A percentile compares a stretch with the other conserved stretches of the same genome.
Conservation (phyloP, 2,797 vertebrate genomes). For the Sebastes itinus region DNA sequence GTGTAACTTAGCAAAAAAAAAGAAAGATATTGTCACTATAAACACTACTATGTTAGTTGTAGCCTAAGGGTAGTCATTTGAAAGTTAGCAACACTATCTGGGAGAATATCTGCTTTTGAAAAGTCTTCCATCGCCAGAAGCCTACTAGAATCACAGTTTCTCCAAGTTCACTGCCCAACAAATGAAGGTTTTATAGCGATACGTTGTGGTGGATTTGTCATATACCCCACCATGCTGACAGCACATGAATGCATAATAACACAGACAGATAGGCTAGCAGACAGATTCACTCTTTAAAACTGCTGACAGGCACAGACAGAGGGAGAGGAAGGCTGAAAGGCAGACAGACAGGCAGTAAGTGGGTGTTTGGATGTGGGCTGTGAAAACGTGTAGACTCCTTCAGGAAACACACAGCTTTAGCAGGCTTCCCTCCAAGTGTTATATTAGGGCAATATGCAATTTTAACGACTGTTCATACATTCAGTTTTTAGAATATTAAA, state of each 20-base stretch:
- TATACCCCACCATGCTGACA: not conserved
- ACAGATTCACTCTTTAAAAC: not conserved
- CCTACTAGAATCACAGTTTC: not conserved
- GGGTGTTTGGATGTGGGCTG: not conserved
- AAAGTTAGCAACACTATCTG: not conserved
- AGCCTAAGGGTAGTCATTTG: not conserved
- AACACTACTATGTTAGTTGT: not conserved
- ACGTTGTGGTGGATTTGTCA: not conserved
- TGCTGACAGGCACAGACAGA: not conserved
- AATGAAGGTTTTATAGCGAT: not conserved
- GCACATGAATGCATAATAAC: conserved; percentile 8
- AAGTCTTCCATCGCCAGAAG: not conserved
- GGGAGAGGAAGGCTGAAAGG: not conserved
- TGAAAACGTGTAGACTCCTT: not conserved
- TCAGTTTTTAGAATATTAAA: not conserved
- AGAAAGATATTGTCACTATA: not conserved
- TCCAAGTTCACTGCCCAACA: not conserved
- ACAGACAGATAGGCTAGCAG: not conserved
- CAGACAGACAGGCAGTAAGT: not conserved
- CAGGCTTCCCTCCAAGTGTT: not conserved
- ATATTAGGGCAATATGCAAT: not conserved
- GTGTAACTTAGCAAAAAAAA: not conserved
- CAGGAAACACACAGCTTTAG: not conserved
- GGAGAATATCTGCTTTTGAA: not conserved
- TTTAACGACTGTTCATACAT: not conserved